A percentile compares a stretch with the other conserved stretches of the same genome.
These are phyloP conservation scores for Agapostemon virescens DNA, from an alignment of 2,888 invertebrate genomes.

Conservation along the genomic window DNA sequence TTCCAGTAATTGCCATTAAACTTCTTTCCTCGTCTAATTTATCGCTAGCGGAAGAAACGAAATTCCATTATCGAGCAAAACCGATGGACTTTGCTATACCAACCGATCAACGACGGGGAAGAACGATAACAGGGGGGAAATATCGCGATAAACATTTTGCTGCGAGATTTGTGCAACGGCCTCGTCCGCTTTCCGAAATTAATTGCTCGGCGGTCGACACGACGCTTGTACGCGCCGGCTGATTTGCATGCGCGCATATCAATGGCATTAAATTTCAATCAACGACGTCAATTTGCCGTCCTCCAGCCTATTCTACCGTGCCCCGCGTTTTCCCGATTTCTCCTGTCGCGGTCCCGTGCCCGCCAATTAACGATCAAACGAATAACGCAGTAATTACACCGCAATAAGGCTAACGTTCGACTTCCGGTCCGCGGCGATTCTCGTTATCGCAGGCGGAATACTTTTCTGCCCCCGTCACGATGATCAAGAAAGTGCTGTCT, in stretches of 20 bases:
- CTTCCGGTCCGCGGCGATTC: constrained; percentile 2
- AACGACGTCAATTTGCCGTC: constrained; percentile 29
- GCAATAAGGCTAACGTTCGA: constrained; percentile 24
- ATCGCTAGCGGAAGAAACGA: not conserved
- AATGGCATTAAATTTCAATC: constrained; percentile 47
- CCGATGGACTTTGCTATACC: not conserved
- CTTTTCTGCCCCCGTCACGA: not conserved
- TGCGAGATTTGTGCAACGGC: not conserved
- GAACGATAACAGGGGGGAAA: not conserved
- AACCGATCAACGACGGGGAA: not conserved
- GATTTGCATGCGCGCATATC: constrained; percentile 45
- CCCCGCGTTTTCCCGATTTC: constrained; percentile 27
- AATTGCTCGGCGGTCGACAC: constrained; percentile 20
- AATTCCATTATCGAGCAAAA: not conserved
- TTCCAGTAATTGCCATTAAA: not conserved
- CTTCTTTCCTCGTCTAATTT: not conserved
- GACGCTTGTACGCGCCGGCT: constrained; percentile 7
- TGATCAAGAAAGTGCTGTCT: not conserved
- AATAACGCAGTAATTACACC: constrained; percentile 31
- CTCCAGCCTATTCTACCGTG: constrained; percentile 4
- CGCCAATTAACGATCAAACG: constrained; percentile 39
- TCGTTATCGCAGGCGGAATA: not conserved
- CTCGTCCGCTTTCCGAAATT: constrained; percentile 22
- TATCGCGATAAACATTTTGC: not conserved
- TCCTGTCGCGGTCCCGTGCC: not conserved